A percentile compares a stretch with the other conserved stretches of the same genome.
These are phyloP conservation scores for Chloebia gouldiae DNA, from an alignment of 2,113 vertebrate genomes.

Conservation along the genomic window DNA sequence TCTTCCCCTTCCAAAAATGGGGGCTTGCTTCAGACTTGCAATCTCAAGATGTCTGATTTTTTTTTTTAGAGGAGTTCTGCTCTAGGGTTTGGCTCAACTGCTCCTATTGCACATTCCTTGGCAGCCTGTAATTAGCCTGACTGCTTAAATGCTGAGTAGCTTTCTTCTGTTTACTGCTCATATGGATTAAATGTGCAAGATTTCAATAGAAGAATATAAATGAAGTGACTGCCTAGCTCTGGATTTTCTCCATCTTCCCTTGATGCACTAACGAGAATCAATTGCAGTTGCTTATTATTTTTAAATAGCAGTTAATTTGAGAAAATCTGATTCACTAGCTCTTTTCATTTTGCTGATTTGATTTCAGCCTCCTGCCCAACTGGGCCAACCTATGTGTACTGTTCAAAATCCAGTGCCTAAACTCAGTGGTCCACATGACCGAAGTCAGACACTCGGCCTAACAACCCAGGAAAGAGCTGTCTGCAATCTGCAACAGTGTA, in stretches of 20 bases:
- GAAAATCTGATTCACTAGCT: conserved; percentile 48
- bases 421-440: not conserved
- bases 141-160: conserved; percentile 21
- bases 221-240: conserved; percentile 25
- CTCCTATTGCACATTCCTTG: not conserved
- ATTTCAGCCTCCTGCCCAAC: conserved; percentile 54
- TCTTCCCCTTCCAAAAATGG: not conserved
- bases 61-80: not conserved
- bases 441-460: not conserved
- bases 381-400: not conserved
- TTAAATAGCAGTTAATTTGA: conserved; percentile 58
- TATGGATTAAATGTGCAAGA: conserved; percentile 11
- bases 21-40: not conserved
- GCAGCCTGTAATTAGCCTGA: not conserved
- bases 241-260: conserved; percentile 31
- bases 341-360: conserved; percentile 53
- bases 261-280: conserved; percentile 24
- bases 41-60: not conserved
- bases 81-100: not conserved
- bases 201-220: conserved; percentile 21
- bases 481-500: not conserved
- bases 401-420: conserved; percentile 12
- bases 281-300: conserved; percentile 57
- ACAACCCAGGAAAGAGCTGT: not conserved
- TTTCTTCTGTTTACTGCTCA: conserved; percentile 30